phyloP scores from a whole-genome alignment of 2,888 invertebrate genomes.

The Thecocarcelia acutangulata region DNA sequence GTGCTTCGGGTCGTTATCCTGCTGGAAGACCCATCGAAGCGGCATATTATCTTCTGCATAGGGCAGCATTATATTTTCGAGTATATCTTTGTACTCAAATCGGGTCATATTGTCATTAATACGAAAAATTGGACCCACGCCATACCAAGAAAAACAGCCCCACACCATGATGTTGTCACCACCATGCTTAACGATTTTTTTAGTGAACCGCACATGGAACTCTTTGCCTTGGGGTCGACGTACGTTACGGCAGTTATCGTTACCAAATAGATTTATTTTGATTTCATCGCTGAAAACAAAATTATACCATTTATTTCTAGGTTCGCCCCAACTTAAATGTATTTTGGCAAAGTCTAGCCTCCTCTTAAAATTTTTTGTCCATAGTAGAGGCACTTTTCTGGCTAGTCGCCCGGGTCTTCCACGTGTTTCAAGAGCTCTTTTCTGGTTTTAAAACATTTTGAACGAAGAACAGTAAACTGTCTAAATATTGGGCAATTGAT shows the following conservation, averaged over 20 bases:
- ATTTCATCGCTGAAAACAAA: background rate
- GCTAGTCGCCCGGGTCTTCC: background rate
- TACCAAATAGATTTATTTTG: conserved; percentile 1
- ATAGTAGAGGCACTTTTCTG: background rate
- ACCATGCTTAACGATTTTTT: background rate
- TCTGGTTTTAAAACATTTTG: background rate
- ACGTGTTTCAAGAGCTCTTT: background rate
- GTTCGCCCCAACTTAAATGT: background rate
- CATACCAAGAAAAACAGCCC: background rate
- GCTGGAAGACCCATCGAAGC: no score
- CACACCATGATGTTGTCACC: background rate
- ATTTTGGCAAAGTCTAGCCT: background rate
- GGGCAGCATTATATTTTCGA: no score
- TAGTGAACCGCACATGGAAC: background rate
- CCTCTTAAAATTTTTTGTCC: background rate
- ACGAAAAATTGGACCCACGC: background rate
- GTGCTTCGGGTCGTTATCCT: no score
- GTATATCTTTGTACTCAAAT: no score
- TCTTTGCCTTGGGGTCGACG: background rate
- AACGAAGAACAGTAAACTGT: no score
- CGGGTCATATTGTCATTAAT: background rate
- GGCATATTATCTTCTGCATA: no score
- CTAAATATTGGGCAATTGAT: background rate
- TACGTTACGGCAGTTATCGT: background rate
- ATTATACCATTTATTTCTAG: background rate